Base-by-base conservation (phyloP, 2,797 vertebrate species). In the Sebastes vulpes region DNA sequence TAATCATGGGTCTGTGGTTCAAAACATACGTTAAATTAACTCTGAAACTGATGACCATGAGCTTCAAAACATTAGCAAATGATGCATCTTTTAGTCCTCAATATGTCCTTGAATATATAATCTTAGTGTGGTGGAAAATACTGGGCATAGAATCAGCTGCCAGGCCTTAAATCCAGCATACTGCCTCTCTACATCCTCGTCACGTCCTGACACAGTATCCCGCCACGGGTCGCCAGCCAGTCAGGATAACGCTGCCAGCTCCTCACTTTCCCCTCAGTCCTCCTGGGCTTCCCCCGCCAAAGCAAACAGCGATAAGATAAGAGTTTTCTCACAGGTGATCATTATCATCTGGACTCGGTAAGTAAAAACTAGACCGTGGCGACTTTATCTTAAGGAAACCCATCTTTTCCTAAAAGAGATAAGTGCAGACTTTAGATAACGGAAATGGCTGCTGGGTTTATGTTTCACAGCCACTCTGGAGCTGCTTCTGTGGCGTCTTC, bases 201-300 rank as follows among this genome's bases (percentile, higher is more conserved):
- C 92, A 93, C 91, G 88, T 93, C 91, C 42, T 83, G 73, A 85
- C 89, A 84, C 85, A 76, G 86, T 74, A 80, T 79, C 83, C 86
- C 58, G 83, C 88, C 88, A 88, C 18, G 75, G 86, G 86, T 92
- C 70, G 57, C 77, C 81, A 84, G 81, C 56, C 88, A 92, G 89
- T 65, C 85, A 85, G 81, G 82, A 91, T 75, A 82, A 78, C 60
- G 35, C 76, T 83, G 86, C 87, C 86, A 80, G 73, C 70, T 48
- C 61, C 75, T 77, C 75, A 21, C 82, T 64, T 28, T 71, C 72
- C 57, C 72, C 63, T 21, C 52, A 5, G 48, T 65, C 68, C 87
- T 77, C 66, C 50, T 8, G 79, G 82, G 75, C 79, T 79, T 87
- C 67, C 86, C 86, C 80, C 11, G 2, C 65, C 69, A 75, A 84